Percentiles rank a stretch among this genome's conserved stretches.
Evolutionary conservation across 2,888 invertebrate species (phyloP).

Genomic region (Leptinotarsa haldemani): DNA sequence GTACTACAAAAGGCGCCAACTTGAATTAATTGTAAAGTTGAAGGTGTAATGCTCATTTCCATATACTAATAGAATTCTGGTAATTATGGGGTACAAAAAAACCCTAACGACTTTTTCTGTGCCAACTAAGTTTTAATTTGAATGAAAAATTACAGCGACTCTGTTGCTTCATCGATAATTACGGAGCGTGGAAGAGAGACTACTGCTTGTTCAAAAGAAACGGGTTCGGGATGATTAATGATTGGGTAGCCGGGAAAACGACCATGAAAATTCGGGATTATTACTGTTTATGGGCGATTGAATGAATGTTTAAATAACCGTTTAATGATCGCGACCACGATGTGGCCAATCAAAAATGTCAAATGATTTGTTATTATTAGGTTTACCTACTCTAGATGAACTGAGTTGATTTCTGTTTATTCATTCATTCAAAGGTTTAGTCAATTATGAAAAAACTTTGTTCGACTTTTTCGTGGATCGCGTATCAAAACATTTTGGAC

Average conservation of each 20-base stretch:
- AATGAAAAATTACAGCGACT: not conserved
- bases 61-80: not conserved
- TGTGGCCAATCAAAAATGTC: not conserved
- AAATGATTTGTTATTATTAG: not conserved
- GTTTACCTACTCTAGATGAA: too few relatives aligned
- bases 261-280: slow-evolving; percentile 1
- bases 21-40: not conserved
- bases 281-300: not conserved
- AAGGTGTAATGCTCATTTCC: not conserved
- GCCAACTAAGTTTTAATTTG: not conserved
- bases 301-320: not conserved
- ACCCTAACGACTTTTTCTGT: not conserved
- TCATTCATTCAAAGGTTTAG: too few relatives aligned
- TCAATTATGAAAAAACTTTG: too few relatives aligned
- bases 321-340: not conserved
- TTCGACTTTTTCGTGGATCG: too few relatives aligned
- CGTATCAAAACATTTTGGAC: too few relatives aligned
- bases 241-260: not conserved
- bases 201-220: not conserved
- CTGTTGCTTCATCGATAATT: not conserved
- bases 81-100: not conserved
- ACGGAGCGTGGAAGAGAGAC: not conserved
- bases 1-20: not conserved
- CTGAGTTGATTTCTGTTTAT: too few relatives aligned
- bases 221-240: not conserved